These are phyloP conservation scores for Sesamia inferens DNA, from an alignment of 2,888 invertebrate species.

Conservation along the genomic window DNA sequence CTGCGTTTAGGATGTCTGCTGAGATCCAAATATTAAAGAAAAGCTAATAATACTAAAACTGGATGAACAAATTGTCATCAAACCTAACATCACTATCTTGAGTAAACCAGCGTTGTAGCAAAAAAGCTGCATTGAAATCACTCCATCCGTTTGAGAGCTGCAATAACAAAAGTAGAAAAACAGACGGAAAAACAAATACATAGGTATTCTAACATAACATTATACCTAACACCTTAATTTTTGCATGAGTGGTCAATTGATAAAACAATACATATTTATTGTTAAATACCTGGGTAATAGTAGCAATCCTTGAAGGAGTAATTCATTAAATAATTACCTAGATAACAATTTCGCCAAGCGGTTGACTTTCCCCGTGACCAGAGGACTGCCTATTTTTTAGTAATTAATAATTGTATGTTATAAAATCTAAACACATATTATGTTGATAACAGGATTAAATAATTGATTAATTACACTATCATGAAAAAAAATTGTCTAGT, in stretches of 20 bases:
- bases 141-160: neutral
- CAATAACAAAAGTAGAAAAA: neutral
- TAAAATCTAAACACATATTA: no score
- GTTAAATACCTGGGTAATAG: neutral
- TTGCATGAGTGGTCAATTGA: neutral
- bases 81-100: neutral
- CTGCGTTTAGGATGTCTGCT: neutral
- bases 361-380: no score
- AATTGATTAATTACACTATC: neutral
- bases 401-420: no score
- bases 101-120: neutral
- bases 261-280: neutral
- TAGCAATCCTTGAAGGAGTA: neutral
- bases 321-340: neutral
- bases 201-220: no score
- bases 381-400: no score
- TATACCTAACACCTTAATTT: no score
- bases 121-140: no score
- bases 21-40: neutral
- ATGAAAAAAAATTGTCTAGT: neutral
- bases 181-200: no score
- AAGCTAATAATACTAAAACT: neutral
- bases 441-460: no score
- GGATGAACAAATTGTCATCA: neutral
- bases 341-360: no score